Base-by-base conservation (phyloP, 2,113 vertebrate genomes). In the Ameiurus melas region DNA sequence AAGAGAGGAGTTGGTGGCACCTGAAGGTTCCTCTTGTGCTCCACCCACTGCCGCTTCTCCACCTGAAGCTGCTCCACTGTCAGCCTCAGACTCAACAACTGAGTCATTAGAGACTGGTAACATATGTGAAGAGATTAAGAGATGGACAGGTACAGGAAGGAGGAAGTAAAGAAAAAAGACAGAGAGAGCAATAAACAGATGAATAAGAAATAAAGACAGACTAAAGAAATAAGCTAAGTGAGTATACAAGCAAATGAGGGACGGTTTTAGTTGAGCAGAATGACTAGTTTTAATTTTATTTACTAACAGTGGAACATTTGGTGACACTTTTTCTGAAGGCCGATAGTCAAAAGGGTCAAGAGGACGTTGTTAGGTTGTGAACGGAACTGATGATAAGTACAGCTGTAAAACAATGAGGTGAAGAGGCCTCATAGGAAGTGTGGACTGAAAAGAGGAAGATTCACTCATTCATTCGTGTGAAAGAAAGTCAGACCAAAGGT, bases 21-120 rank as follows among this genome's bases (percentile, higher is more conserved):
- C 85, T 86, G 90, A 80, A 17, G 73, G 30, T 53, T 83, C 81
- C 70, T 89, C 84, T 30, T 90, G 30, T 13, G 83, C 77, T 91
- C 86, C 53, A 62, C 88, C 89, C 90, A 90, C 55, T 88, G 89
- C 71, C 83, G 89, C 43, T 53, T 90, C 70, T 90, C 87, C 82
- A 90, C 77, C 88, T 90, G 84, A 53, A 89, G 90, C 51, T 90
- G 89, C 86, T 86, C 86, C 53, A 90, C 84, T 20, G 85, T 90
- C 22, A 91, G 80, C 77, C 87, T 92, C 89, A 83, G 83, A 80
- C 83, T 92, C 85, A 66, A 91, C 84, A 92, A 87, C 12, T 66
- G 75, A 83, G 84, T 89, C 86, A 89, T 86, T 60, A 90, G 51
- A 66, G 64, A 62, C 71, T 90, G 87, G 85, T 88, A 90, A 89